These are phyloP conservation scores for Cyclargus thomasi DNA, from an alignment of 1,140 invertebrate species.

Conservation along the genomic window DNA sequence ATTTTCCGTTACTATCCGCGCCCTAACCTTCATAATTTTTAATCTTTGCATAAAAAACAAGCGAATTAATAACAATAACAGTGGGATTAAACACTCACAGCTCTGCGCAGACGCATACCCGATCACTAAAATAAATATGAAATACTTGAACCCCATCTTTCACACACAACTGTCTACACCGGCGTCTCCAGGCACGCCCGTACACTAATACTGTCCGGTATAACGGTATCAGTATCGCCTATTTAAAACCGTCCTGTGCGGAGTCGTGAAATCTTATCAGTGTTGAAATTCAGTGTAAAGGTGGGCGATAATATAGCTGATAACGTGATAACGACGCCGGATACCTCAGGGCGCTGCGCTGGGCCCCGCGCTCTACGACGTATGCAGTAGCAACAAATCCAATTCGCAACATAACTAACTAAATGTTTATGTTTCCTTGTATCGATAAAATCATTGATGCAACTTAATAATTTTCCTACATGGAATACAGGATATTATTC, in stretches of 20 bases:
- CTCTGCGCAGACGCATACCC: constrained; percentile 31
- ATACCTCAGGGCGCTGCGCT: constrained; percentile 18
- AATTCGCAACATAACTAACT: too few relatives aligned
- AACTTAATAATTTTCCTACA: too few relatives aligned
- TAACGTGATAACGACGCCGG: constrained; percentile 23
- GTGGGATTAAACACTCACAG: constrained; percentile 31
- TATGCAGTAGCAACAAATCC: constrained; percentile 6
- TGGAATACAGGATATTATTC: too few relatives aligned
- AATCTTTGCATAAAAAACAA: not conserved
- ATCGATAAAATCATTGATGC: too few relatives aligned
- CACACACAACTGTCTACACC: constrained; percentile 32
- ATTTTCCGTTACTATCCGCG: not conserved
- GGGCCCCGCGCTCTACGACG: constrained; percentile 9
- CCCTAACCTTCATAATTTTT: not conserved
- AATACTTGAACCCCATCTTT: constrained; percentile 36
- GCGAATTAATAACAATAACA: not conserved
- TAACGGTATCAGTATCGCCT: constrained; percentile 28
- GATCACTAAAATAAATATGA: constrained; percentile 31
- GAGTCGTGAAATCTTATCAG: constrained; percentile 45
- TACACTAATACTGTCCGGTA: constrained; percentile 32
- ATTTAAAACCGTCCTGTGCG: constrained; percentile 38
- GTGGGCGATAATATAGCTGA: constrained; percentile 47
- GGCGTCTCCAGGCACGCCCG: constrained; percentile 26
- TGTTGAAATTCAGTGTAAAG: constrained; percentile 60
- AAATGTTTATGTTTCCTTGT: too few relatives aligned